These are phyloP conservation scores for Actenoides lindsayi DNA, from an alignment of 2,113 vertebrate species.

Conservation along the genomic window DNA sequence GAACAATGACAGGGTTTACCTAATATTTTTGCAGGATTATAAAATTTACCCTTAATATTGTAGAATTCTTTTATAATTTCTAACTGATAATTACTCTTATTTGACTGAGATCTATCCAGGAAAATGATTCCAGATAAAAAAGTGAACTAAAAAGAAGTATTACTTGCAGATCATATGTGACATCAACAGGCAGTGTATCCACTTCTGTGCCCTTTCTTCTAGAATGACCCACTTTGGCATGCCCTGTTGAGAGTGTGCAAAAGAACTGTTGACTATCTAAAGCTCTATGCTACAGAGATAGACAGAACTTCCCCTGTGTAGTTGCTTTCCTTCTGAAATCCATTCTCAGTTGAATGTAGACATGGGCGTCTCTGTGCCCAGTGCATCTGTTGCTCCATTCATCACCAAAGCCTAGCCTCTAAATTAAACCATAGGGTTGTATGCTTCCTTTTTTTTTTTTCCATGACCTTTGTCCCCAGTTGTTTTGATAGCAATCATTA, in stretches of 20 bases:
- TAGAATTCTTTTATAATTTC: background rate
- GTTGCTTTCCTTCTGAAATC: background rate
- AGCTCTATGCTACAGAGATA: fast-evolving
- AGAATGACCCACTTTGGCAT: background rate
- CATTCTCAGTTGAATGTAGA: background rate
- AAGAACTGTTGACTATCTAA: background rate
- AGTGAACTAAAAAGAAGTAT: background rate
- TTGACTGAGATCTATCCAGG: background rate
- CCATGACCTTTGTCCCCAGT: fast-evolving
- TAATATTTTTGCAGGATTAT: background rate
- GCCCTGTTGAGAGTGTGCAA: background rate
- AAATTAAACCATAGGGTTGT: background rate
- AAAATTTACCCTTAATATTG: background rate
- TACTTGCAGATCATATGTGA: background rate
- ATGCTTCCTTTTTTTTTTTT: background rate
- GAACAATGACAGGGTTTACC: background rate
- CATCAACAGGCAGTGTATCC: background rate
- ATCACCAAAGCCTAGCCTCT: background rate
- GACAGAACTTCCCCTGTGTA: background rate
- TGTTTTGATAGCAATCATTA: background rate
- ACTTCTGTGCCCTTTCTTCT: background rate
- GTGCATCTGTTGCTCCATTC: background rate
- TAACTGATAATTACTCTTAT: background rate
- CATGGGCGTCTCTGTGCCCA: background rate
- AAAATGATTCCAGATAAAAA: background rate